These are phyloP conservation scores for Kryptopterus vitreolus DNA, from an alignment of 2,797 vertebrate species.

Conservation along the genomic window DNA sequence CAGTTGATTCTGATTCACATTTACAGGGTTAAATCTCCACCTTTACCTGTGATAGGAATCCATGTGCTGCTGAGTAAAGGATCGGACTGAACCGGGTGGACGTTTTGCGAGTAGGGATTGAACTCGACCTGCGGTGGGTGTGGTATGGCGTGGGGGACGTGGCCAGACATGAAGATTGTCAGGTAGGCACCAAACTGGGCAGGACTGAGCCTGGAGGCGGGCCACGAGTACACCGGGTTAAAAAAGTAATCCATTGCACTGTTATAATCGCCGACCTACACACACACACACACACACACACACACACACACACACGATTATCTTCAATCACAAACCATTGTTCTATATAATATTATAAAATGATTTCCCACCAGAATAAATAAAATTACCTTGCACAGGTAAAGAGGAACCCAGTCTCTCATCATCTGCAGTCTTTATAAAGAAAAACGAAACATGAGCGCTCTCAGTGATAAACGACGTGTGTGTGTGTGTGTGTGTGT, in stretches of 20 bases:
- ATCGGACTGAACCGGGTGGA: conserved; percentile 36
- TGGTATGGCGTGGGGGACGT: conserved; percentile 46
- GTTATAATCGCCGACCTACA: conserved; percentile 58
- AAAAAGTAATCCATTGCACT: conserved; percentile 55
- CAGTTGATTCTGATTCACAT: neutral
- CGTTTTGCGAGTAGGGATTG: neutral
- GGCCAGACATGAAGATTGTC: conserved; percentile 64
- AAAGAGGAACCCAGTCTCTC: conserved; percentile 54
- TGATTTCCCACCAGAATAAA: too few relatives aligned
- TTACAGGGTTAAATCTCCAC: too few relatives aligned
- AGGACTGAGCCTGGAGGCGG: conserved; percentile 59
- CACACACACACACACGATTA: neutral
- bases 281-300: conserved; percentile 6
- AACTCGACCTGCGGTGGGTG: conserved; percentile 4
- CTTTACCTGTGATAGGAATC: conserved; percentile 64
- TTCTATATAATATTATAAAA: too few relatives aligned
- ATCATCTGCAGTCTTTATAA: conserved; percentile 47
- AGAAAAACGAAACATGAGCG: neutral
- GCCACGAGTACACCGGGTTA: neutral
- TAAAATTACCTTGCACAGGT: conserved; percentile 50
- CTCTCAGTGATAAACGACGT: too few relatives aligned
- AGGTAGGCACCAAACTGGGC: conserved; percentile 65
- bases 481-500: too few relatives aligned
- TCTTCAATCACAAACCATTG: too few relatives aligned
- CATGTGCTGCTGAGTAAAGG: conserved; percentile 50